Evolutionary conservation across 2,888 invertebrate species (phyloP), one percentile per base, ranked within the genome.

Genomic region (Abrostola triplasia): DNA sequence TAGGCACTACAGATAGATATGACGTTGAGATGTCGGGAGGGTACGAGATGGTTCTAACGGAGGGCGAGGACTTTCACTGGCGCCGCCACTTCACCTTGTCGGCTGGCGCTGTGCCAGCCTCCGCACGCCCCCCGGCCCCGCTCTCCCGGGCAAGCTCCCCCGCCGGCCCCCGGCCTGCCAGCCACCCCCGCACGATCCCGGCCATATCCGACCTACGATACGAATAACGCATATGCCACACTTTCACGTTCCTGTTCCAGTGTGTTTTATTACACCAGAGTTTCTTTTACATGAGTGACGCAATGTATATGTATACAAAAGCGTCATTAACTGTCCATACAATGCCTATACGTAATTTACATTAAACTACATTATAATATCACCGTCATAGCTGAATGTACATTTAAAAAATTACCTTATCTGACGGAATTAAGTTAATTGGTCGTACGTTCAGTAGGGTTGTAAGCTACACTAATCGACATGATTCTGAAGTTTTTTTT

Each of bases 1-100:
- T 41, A 37, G 51, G 54, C 42, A 48, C 5, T 50, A 36, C 6
- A n/a, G 56, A 73, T 67, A 49, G 48, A 7, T 41, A 35, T 67
- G 59, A 51, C 57, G 58, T 47, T 44, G 70, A 68, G 76, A 73
- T 77, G 71, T 47, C 58, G 70, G 59, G 64, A 70, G 68, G 63
- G 62, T 64, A 67, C 47, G 69, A 79, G 79, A 77, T 77, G 64
- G 59, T 37, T 72, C 70, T 57, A 54, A 56, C 58, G 76, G 75
- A 71, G 78, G 76, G 81, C 79, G 81, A 85, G 74, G 85, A 91
- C 92, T 92, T 92, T 93, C 92, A 89, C 90, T 92, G 92, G 88
- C 92, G 91, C 89, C 91, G 82, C 82, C 85, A 90, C 92, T 92
- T 92, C 90, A 92, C 91, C 92, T 91, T 90, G 92, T 86, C 90